Base-by-base conservation (phyloP, 92 coral and sea anemone species). In the Ricordea florida region DNA sequence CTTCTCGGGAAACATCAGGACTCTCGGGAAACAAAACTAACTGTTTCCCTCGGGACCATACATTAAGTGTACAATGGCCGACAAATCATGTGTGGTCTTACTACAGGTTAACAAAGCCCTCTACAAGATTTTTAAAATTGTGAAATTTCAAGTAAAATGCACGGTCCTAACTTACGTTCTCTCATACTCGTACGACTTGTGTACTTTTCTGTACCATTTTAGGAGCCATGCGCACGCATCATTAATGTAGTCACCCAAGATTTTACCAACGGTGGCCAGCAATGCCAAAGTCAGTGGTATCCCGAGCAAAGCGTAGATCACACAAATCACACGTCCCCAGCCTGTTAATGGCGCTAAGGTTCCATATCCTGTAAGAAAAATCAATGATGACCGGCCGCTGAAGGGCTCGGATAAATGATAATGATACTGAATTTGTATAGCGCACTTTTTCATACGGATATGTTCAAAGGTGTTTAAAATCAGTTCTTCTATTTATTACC, bases 201-300 rank as follows among this genome's bases (percentile, higher is more conserved):
- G 85, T 2, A 80, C 59, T 17, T 73, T 79, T 50, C 78, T 71
- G 36, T 83, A 65, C 78, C 97, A 89, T 51, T 87, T 87, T n/a
- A 91, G 52, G 23, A 91, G 29, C 43, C 81, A 62, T 18, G 93
- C 86, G 66, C 92, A 89, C 38, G 86, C 90, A 50, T 87, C 74
- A 57, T 91, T 91, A 21, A 87, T 87, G 65, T 88, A 91, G 49
- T 91, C 97, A 14, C 97, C 97, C 66, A 91, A 72, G 0, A 91
- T 75, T 91, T 91, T 91, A 75, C 97, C 97, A n/a, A 91, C 83
- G 3, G 87, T 79, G 14, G 97, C 97, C 74, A 91, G 81, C 67
- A 91, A 41, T 58, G 97, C 97, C 31, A 91, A 32, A 7, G 97
- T 89, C 88, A 91, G 87, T 52, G 97, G 97, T 69, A 91, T 91